Conservation (phyloP, 2,888 invertebrate species). For the Tachina fera region DNA sequence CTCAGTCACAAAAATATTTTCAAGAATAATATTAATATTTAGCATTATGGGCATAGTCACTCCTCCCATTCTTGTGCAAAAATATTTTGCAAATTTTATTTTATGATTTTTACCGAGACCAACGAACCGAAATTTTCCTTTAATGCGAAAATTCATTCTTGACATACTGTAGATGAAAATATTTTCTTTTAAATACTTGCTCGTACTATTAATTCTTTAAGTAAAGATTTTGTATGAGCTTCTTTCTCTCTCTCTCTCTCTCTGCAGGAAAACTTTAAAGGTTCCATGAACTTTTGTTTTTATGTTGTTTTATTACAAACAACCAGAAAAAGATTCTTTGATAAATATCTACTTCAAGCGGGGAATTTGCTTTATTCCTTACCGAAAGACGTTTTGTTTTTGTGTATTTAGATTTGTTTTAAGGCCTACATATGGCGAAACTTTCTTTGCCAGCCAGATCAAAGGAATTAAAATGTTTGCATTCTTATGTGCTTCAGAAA, state of each 20-base stretch:
- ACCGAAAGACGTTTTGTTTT: slow-evolving; percentile 11
- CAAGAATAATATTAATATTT: too few species aligned
- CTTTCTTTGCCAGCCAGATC: slow-evolving; percentile 29
- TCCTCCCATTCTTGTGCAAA: too few species aligned
- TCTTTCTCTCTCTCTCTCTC: background rate
- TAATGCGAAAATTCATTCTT: too few species aligned
- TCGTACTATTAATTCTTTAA: too few species aligned
- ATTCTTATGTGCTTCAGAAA: slow-evolving; percentile 6
- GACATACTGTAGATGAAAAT: background rate
- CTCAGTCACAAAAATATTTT: too few species aligned
- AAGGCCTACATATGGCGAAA: slow-evolving; percentile 32
- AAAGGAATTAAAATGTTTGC: slow-evolving; percentile 26
- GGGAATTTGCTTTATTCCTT: slow-evolving; percentile 1
- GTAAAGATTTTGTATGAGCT: too few species aligned
- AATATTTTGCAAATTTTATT: too few species aligned
- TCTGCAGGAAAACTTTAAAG: background rate
- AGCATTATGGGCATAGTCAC: too few species aligned
- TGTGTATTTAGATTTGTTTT: slow-evolving; percentile 2
- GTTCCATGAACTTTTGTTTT: slow-evolving; percentile 56
- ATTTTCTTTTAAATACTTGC: background rate
- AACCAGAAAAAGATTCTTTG: slow-evolving; percentile 22
- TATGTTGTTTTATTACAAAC: background rate
- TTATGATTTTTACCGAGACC: too few species aligned
- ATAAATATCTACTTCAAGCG: slow-evolving; percentile 21
- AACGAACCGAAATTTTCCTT: too few species aligned